Percentiles rank a stretch among this genome's conserved stretches.
Conservation (phyloP, 2,797 vertebrate species). For the Knipowitschia caucasica region DNA sequence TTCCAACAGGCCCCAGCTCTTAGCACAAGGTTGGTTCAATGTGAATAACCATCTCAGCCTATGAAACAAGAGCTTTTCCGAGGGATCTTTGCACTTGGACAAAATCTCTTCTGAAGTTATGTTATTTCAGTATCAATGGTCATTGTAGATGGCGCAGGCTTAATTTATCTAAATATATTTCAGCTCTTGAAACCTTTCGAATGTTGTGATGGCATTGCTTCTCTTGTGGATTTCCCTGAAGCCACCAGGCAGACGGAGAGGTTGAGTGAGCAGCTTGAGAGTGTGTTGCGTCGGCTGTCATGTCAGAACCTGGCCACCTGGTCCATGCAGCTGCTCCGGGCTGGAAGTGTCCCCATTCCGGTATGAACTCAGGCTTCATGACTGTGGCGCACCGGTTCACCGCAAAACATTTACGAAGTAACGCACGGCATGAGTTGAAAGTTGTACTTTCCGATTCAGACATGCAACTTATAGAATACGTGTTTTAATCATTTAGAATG, state of each 20-base stretch:
- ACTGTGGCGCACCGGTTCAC: neutral
- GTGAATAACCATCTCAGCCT: constrained; percentile 50
- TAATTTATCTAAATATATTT: neutral
- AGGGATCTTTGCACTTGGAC: constrained; percentile 31
- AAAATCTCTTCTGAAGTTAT: constrained; percentile 24
- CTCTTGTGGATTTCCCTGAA: neutral
- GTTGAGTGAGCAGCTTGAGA: constrained; percentile 9
- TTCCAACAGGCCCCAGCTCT: constrained; percentile 33
- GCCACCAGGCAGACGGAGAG: constrained; percentile 1
- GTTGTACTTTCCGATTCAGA: no score
- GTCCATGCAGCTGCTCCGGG: constrained; percentile 6
- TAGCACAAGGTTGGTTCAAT: constrained; percentile 53
- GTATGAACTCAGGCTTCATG: neutral
- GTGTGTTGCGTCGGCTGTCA: neutral
- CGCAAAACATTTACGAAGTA: neutral
- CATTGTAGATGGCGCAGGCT: neutral
- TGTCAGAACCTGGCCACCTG: constrained; percentile 11
- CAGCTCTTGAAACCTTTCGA: neutral
- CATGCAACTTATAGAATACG: no score
- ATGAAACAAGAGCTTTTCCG: constrained; percentile 52
- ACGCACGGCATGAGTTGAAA: neutral
- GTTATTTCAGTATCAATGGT: neutral
- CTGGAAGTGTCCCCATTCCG: neutral
- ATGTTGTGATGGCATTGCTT: neutral
- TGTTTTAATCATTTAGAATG: no score